Evolutionary conservation across 2,797 vertebrate genomes (phyloP), one percentile per base, ranked within the genome.

Genomic region (Danionella dracula): DNA sequence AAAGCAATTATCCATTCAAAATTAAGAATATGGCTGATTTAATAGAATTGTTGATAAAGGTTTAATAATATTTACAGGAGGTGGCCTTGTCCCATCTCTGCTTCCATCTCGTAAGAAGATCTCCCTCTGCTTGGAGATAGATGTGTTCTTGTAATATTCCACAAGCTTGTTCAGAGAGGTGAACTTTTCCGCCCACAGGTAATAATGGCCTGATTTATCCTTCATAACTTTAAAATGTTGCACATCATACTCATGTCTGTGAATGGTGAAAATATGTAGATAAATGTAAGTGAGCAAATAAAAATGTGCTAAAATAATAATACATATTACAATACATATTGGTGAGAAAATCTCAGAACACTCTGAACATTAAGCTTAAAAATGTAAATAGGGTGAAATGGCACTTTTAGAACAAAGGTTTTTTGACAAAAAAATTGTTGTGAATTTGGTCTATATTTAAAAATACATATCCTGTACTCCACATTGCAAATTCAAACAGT

Each of bases 161-260:
- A 99, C 95, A 83, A 99, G 85, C 77, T 94, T 92, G 81, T 99
- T 98, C 1, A 99, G 81, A 0, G 96, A 99, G 19, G 86, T 83
- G 82, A 99, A 99, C 84, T 91, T 99, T 78, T 97, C 94, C 0
- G 88, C 83, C 96, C 96, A 99, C 57, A 99, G 87, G 82, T 92
- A 97, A 83, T 98, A 99, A 58, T 86, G 88, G 16, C 93, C 90
- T 57, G 88, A 91, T 71, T 80, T 88, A 83, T 98, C 96, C 46
- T 84, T 86, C 91, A 98, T 93, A 72, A 99, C 95, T 80, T 95
- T 98, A 87, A 99, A 99, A 83, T 99, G 96, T 65, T 99, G 96
- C 1, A 99, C 94, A 3, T 98, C 93, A 5, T 66, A 83, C 71
- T 97, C 94, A 1, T 98, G 94, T 80, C 96, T 99, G 78, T n/a